Percentiles rank a stretch among this genome's conserved stretches.
Conservation (phyloP, 2,797 vertebrate species). For the Anableps anableps region DNA sequence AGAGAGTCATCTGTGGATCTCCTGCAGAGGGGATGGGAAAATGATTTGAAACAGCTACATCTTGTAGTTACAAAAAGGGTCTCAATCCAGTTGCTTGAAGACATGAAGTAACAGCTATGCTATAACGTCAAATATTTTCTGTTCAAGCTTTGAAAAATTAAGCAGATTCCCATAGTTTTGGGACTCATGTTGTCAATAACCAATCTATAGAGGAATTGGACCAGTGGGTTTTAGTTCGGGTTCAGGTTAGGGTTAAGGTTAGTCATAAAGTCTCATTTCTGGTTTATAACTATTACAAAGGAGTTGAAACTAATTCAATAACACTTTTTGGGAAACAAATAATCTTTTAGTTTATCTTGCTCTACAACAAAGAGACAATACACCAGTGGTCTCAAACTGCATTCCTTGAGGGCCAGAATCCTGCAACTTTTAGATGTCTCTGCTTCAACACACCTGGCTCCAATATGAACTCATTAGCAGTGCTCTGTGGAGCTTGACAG, state of each 20-base stretch:
- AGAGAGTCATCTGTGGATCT: slow-evolving; percentile 35
- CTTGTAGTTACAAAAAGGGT: not conserved
- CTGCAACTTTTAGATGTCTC: too few species aligned
- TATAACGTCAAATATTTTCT: not conserved
- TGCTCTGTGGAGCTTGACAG: too few species aligned
- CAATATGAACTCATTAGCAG: too few species aligned
- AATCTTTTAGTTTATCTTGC: not conserved
- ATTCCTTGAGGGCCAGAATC: too few species aligned
- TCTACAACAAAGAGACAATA: not conserved
- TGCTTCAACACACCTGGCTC: too few species aligned
- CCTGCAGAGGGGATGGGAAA: slow-evolving; percentile 26
- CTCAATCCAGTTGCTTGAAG: not conserved
- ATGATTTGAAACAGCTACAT: slow-evolving; percentile 46
- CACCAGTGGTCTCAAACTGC: not conserved
- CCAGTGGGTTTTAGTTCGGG: not conserved
- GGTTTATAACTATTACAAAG: not conserved
- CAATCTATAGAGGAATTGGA: not conserved
- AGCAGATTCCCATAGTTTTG: not conserved
- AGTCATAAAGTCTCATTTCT: not conserved
- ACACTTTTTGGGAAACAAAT: not conserved
- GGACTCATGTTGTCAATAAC: not conserved
- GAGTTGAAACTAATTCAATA: not conserved
- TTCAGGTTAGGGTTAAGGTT: not conserved
- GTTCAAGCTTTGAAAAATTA: not conserved
- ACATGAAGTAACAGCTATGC: not conserved